phyloP scores from a whole-genome alignment of 2,888 invertebrate genomes.

The Ornithoptera alexandrae region DNA sequence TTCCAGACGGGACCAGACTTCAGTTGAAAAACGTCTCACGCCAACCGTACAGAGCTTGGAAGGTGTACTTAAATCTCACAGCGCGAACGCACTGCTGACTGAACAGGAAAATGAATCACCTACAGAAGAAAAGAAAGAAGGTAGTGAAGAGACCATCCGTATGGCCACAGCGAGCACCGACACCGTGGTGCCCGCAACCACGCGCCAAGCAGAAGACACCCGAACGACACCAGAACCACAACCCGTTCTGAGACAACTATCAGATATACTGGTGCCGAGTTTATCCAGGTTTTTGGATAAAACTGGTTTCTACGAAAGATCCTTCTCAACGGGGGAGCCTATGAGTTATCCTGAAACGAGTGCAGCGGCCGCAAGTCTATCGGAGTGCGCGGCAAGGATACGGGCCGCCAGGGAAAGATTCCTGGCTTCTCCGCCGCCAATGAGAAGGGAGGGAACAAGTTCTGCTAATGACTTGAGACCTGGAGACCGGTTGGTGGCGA shows the following conservation, averaged over 20 bases:
- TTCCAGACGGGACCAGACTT: constrained; percentile 62
- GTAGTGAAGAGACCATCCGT: constrained; percentile 60
- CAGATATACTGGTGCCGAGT: constrained; percentile 57
- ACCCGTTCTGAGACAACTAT: constrained; percentile 53
- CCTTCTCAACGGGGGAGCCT: constrained; percentile 56
- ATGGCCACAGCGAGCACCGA: constrained; percentile 58
- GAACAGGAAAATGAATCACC: constrained; percentile 40
- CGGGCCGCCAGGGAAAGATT: constrained; percentile 87
- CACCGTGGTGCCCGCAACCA: constrained; percentile 56
- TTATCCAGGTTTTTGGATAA: constrained; percentile 55
- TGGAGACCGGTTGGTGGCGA: constrained; percentile 58
- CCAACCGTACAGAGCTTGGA: constrained; percentile 51
- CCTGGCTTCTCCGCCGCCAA: constrained; percentile 73
- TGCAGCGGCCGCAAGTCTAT: constrained; percentile 55
- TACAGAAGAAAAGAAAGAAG: constrained; percentile 43
- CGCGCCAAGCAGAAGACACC: constrained; percentile 38
- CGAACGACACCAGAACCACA: constrained; percentile 37
- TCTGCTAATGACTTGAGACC: constrained; percentile 70
- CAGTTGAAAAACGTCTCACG: constrained; percentile 53
- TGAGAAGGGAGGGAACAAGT: constrained; percentile 69
- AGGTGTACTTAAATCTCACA: constrained; percentile 70
- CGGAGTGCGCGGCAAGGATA: constrained; percentile 80
- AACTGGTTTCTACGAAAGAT: constrained; percentile 54
- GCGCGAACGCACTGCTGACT: constrained; percentile 68
- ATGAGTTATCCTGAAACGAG: constrained; percentile 46